Evolutionary conservation across 2,888 invertebrate species (phyloP).

Genomic region (Metopia argyrocephala): DNA sequence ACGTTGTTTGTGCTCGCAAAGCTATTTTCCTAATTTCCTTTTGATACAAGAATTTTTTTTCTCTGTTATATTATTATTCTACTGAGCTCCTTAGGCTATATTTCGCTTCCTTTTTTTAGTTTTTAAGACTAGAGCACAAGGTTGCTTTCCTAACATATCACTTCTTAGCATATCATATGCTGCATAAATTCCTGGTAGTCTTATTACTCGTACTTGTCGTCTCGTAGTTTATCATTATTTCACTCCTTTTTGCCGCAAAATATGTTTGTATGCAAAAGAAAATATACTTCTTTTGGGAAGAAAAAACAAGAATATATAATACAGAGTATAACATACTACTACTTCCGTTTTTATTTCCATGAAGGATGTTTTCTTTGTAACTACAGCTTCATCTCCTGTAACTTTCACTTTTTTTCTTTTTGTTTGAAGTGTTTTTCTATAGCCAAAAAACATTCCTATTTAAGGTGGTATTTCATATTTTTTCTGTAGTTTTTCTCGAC

Average conservation of each 20-base stretch:
- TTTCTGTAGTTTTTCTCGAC: conserved; percentile 18
- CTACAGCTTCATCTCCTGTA: neutral
- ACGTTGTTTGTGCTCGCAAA: neutral
- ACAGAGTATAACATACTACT: conserved; percentile 25
- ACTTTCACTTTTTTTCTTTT: conserved; percentile 26
- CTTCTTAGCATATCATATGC: neutral
- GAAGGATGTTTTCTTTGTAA: conserved; percentile 31
- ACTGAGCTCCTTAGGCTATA: neutral
- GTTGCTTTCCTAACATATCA: neutral
- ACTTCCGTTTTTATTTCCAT: conserved; percentile 30
- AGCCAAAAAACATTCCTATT: neutral
- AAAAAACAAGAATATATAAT: neutral
- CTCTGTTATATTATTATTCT: neutral
- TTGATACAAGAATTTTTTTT: conserved; percentile 4
- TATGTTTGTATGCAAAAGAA: conserved; percentile 22
- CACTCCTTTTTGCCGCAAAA: neutral
- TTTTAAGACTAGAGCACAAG: neutral
- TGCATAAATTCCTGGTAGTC: neutral
- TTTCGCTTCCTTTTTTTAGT: conserved; percentile 4
- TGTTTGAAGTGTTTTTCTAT: neutral
- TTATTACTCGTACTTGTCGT: neutral
- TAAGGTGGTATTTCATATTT: conserved; percentile 11
- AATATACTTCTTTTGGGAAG: conserved; percentile 1
- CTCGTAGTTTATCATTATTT: too few relatives aligned
- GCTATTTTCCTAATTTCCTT: conserved; percentile 8